Percentiles rank a stretch among this genome's conserved stretches.
These are phyloP conservation scores for Falco columbarius DNA, from an alignment of 2,797 vertebrate species.

Conservation along the genomic window DNA sequence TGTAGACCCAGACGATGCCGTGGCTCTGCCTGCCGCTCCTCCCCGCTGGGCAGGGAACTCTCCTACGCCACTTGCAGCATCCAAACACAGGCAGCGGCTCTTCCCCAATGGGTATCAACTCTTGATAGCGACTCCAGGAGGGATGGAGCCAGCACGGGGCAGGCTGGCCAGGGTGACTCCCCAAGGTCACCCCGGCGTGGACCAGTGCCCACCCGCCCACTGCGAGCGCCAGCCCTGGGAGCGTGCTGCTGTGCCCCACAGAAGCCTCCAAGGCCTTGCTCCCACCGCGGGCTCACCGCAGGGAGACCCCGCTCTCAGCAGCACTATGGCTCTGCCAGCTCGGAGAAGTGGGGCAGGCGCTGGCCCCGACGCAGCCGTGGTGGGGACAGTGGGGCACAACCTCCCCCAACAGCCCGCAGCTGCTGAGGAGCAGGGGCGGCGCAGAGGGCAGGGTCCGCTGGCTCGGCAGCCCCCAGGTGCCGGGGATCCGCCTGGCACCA, in stretches of 20 bases:
- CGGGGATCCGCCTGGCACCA: fast-evolving
- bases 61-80: conserved; percentile 45
- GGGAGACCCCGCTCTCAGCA: neutral
- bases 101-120: conserved; percentile 1
- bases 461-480: neutral
- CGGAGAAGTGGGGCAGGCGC: neutral
- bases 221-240: neutral
- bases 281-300: fast-evolving
- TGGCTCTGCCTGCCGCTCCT: conserved; percentile 57
- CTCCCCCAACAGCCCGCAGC: neutral
- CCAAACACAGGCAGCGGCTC: conserved; percentile 20
- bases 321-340: fast-evolving
- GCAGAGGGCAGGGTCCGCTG: fast-evolving
- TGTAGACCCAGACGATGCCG: neutral
- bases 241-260: neutral
- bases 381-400: neutral
- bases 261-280: neutral
- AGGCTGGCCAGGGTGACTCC: conserved; percentile 10
- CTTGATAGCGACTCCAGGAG: neutral
- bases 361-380: fast-evolving
- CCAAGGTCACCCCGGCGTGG: conserved; percentile 9
- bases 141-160: neutral
- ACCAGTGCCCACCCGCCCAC: neutral
- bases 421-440: neutral
- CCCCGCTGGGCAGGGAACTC: conserved; percentile 54